Base-by-base conservation (phyloP, 2,113 vertebrate species). In the Alethe castanea region DNA sequence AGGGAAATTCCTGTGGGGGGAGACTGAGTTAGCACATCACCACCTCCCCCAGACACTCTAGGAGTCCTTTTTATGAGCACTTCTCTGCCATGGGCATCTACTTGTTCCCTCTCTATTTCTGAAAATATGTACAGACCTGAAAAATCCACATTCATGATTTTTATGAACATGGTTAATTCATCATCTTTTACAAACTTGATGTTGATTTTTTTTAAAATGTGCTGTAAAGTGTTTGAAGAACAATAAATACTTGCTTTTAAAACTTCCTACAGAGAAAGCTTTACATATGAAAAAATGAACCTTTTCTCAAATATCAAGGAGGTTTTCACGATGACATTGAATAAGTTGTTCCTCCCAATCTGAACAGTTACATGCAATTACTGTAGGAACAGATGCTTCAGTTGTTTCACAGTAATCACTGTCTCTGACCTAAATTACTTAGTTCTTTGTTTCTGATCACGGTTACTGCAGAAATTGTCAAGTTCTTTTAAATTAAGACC, bases 401-500 rank as follows among this genome's bases (percentile, higher is more conserved):
- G 29, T 74, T 69, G 17, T 54, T 85, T 91, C 73, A 69, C 62
- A 82, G 29, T 42, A 38, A 82, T 85, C 50, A 31, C 47, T 77
- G 86, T 77, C 19, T 65, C 56, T 92, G 88, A 88, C 71, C 79
- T 81, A 64, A 82, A 76, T 79, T 53, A 54, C 23, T 93, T 19
- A 11, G 19, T 62, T 61, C 47, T 81, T 83, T 89, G 20, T 33
- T 60, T 48, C 54, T 81, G 31, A 86, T 44, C 31, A 12, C 7
- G 54, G 12, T 12, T 73, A n/a, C n/a, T 73, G n/a, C 22, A 36
- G 29, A 73, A 73, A 70, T 38, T 52, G 45, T 65, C 17, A 57
- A 86, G 19, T 22, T 8, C 19, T 72, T 81, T 65, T 28, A 33
- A 70, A 56, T 79, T 80, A 77, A 71, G 33, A 36, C 18, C 18